A percentile compares a stretch with the other conserved stretches of the same genome.
Evolutionary conservation across 2,113 vertebrate species (phyloP).

Genomic region (Riparia riparia): DNA sequence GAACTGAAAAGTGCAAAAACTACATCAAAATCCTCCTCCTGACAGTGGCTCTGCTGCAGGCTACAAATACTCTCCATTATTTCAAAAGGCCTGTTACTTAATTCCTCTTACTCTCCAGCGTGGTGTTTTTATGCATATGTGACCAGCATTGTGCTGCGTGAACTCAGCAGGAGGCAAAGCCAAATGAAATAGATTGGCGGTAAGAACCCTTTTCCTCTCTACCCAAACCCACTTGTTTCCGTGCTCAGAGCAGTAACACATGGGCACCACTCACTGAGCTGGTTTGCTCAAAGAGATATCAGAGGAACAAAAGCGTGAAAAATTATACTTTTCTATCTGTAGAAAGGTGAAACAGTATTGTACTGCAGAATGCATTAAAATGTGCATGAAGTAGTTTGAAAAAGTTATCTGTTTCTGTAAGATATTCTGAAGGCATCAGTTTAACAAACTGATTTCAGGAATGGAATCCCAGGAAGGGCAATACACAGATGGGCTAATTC

Average conservation of each 20-base stretch:
- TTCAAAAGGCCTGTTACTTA: not conserved
- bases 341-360: not conserved
- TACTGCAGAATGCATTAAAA: not conserved
- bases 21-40: not conserved
- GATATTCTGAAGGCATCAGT: not conserved
- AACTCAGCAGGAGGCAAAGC: not conserved
- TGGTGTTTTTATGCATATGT: not conserved
- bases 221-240: not conserved
- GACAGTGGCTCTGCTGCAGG: not conserved
- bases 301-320: not conserved
- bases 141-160: not conserved
- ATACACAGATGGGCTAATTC: not conserved
- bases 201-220: not conserved
- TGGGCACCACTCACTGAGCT: not conserved
- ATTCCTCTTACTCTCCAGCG: not conserved
- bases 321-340: not conserved
- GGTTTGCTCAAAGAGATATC: not conserved
- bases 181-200: not conserved
- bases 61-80: not conserved
- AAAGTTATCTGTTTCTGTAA: not conserved
- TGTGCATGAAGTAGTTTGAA: not conserved
- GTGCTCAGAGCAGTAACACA: not conserved
- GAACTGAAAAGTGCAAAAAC: not conserved
- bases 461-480: not conserved
- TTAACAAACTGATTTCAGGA: not conserved